Evolutionary conservation across 2,113 vertebrate species (phyloP).

Genomic region (Nerophis lumbriciformis): DNA sequence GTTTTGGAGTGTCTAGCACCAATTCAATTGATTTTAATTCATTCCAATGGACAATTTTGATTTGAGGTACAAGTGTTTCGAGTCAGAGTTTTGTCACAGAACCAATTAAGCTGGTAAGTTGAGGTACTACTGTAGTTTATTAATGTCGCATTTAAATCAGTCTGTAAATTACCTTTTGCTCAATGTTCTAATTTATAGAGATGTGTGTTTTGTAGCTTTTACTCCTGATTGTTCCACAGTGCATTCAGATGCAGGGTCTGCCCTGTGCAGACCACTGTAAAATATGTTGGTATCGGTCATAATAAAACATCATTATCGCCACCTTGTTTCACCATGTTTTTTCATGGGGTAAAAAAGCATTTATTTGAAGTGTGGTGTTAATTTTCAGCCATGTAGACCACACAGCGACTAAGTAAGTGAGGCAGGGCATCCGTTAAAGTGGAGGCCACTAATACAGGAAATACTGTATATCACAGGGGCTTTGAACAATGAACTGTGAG

Average conservation of each 20-base stretch:
- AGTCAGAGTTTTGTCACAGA: too few relatives aligned
- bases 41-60: too few relatives aligned
- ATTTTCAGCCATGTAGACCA: neutral
- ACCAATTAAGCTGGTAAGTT: too few relatives aligned
- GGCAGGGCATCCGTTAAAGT: neutral
- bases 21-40: too few relatives aligned
- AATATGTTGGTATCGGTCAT: neutral
- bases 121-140: too few relatives aligned
- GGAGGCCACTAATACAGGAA: neutral
- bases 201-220: too few relatives aligned
- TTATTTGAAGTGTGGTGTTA: neutral
- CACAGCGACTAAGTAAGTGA: neutral
- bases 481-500: constrained; percentile 16
- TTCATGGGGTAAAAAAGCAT: neutral
- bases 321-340: neutral
- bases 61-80: too few relatives aligned
- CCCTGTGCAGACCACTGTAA: neutral
- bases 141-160: too few relatives aligned
- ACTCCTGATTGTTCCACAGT: too few relatives aligned
- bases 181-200: too few relatives aligned
- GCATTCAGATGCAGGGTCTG: neutral
- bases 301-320: neutral
- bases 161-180: too few relatives aligned
- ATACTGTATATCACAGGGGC: constrained; percentile 9
- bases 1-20: too few relatives aligned